A percentile compares a stretch with the other conserved stretches of the same genome.
Evolutionary conservation across 2,113 vertebrate genomes (phyloP).

Genomic region (Apus apus): DNA sequence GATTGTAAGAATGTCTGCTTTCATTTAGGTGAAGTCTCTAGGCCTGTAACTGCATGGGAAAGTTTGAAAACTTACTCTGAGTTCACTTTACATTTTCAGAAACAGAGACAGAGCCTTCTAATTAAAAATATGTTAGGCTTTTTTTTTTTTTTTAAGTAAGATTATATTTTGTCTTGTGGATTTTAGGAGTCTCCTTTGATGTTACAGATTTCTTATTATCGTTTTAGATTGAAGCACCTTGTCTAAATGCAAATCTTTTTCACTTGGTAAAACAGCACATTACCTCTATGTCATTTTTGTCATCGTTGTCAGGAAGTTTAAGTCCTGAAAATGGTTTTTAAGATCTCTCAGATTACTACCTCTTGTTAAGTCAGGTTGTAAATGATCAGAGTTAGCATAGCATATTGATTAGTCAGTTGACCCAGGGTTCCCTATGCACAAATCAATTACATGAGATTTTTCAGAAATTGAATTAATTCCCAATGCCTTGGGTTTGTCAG

Average conservation of each 20-base stretch:
- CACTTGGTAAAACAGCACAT: background rate
- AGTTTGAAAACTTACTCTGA: slow-evolving; percentile 17
- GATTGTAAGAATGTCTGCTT: slow-evolving; percentile 40
- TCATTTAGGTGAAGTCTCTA: slow-evolving; percentile 15
- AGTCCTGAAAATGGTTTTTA: background rate
- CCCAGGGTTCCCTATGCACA: background rate
- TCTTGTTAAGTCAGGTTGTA: background rate
- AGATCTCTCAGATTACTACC: background rate
- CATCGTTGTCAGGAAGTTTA: background rate
- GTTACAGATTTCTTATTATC: background rate
- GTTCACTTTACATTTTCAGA: background rate
- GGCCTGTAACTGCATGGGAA: background rate
- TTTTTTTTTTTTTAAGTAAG: background rate
- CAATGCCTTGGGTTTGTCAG: background rate
- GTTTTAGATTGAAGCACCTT: background rate
- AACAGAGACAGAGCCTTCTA: background rate
- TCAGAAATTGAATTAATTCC: background rate
- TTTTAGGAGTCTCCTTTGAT: background rate
- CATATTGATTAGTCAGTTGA: background rate
- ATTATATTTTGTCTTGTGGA: background rate
- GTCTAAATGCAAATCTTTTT: background rate
- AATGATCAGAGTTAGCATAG: background rate
- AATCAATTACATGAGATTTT: background rate
- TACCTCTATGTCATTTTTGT: background rate
- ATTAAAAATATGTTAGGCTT: background rate